Conservation (phyloP, 2,888 invertebrate species). For the Heteromurus nitidus region DNA sequence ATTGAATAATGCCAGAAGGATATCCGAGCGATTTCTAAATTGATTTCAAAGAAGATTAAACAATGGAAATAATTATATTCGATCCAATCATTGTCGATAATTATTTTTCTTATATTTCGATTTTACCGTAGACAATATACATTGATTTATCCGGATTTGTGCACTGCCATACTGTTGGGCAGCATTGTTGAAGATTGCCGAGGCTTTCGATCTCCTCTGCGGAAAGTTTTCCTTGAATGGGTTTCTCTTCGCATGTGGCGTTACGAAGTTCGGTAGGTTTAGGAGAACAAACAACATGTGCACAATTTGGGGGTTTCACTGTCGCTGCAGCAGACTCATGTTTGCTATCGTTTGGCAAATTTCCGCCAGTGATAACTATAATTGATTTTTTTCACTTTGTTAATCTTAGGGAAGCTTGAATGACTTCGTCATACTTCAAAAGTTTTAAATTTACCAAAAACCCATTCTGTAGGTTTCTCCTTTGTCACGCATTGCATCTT, state of each 20-base stretch:
- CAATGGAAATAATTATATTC: no score
- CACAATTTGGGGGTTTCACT: no score
- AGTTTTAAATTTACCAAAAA: background rate
- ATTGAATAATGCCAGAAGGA: background rate
- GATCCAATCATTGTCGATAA: no score
- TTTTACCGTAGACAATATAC: background rate
- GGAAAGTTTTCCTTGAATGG: background rate
- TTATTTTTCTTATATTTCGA: background rate
- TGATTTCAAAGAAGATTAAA: no score
- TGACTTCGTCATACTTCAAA: no score
- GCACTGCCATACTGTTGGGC: slow-evolving; percentile 28
- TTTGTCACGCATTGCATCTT: background rate
- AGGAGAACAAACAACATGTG: background rate
- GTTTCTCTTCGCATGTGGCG: background rate
- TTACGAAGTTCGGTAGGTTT: background rate
- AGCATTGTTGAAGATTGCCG: background rate
- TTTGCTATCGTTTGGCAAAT: background rate
- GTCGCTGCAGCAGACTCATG: background rate
- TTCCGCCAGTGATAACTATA: slow-evolving; percentile 4
- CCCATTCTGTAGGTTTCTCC: background rate
- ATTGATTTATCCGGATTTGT: slow-evolving; percentile 9
- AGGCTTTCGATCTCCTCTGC: background rate
- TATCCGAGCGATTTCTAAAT: background rate
- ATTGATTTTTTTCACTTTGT: background rate
- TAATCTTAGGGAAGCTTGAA: no score